A percentile compares a stretch with the other conserved stretches of the same genome.
Conservation (phyloP, 1,140 invertebrate species). For the Drosophila sp. region DNA sequence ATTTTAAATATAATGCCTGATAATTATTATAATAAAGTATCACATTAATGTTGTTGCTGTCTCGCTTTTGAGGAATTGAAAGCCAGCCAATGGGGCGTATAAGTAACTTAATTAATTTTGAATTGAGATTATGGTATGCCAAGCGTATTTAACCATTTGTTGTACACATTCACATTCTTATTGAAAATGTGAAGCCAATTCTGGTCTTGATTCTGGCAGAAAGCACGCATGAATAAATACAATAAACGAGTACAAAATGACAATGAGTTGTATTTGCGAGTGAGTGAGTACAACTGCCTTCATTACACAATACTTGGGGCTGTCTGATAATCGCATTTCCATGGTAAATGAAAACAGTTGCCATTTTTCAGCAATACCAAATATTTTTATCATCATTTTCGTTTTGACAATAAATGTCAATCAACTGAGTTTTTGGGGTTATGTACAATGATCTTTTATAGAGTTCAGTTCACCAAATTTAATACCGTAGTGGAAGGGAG, state of each 20-base stretch:
- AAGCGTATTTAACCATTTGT: constrained; percentile 2
- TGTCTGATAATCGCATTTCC: not conserved
- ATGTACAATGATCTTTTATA: not conserved
- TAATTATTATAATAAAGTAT: no score
- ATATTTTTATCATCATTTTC: not conserved
- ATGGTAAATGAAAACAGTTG: constrained; percentile 14
- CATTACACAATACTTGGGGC: not conserved
- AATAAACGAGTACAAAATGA: constrained; percentile 22
- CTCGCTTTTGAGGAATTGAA: not conserved
- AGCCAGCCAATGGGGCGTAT: constrained; percentile 10
- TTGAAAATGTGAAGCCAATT: not conserved
- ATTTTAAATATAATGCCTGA: no score
- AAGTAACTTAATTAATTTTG: constrained; percentile 38
- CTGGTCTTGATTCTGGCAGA: constrained; percentile 17
- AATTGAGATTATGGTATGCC: constrained; percentile 16
- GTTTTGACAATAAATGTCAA: constrained; percentile 8
- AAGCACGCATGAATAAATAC: constrained; percentile 24
- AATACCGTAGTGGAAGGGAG: not conserved
- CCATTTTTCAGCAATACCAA: not conserved
- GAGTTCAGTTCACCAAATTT: not conserved
- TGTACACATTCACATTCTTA: not conserved
- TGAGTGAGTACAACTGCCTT: no score
- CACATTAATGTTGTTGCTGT: constrained; percentile 1
- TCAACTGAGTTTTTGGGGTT: constrained; percentile 1
- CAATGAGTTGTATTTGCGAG: not conserved